A percentile compares a stretch with the other conserved stretches of the same genome.
Evolutionary conservation across 2,797 vertebrate species (phyloP).

Genomic region (Gadopsis marmoratus): DNA sequence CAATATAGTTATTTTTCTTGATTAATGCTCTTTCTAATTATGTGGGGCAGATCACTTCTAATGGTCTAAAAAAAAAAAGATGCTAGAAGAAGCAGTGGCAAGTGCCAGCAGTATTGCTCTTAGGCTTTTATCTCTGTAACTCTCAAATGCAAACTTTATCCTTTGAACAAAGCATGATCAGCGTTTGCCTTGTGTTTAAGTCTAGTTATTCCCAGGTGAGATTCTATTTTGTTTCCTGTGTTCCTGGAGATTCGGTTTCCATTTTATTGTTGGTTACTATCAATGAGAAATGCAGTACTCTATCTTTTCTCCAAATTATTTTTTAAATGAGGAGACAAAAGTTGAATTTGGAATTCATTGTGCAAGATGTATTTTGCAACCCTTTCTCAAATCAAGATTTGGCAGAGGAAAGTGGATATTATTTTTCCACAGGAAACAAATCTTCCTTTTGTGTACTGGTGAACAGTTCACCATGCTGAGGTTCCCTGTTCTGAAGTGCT

Average conservation of each 20-base stretch:
- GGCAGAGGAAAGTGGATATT: slow-evolving; percentile 51
- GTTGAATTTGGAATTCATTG: slow-evolving; percentile 37
- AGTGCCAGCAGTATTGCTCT: slow-evolving; percentile 96
- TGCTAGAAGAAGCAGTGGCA: slow-evolving; percentile 43
- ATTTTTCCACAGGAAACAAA: slow-evolving; percentile 89
- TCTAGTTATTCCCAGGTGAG: slow-evolving; percentile 92
- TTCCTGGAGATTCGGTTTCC: slow-evolving; percentile 78
- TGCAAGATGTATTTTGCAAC: slow-evolving; percentile 30
- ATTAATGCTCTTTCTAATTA: neutral
- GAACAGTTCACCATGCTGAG: slow-evolving; percentile 82
- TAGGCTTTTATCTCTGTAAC: slow-evolving; percentile 89
- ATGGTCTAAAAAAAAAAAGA: slow-evolving; percentile 11
- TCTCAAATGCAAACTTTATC: slow-evolving; percentile 85
- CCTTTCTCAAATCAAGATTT: slow-evolving; percentile 58
- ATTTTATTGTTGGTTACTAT: slow-evolving; percentile 43
- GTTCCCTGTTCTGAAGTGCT: slow-evolving; percentile 84
- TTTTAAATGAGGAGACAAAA: slow-evolving; percentile 31
- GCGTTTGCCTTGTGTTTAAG: slow-evolving; percentile 93
- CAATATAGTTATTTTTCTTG: neutral
- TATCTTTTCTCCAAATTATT: slow-evolving; percentile 49
- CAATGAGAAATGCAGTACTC: slow-evolving; percentile 44
- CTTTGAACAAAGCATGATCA: slow-evolving; percentile 93
- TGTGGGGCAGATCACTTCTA: slow-evolving; percentile 9
- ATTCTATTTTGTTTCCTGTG: slow-evolving; percentile 98
- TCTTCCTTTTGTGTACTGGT: slow-evolving; percentile 81